These are phyloP conservation scores for Perca schrenkii DNA, from an alignment of 2,113 vertebrate genomes.

Conservation along the genomic window DNA sequence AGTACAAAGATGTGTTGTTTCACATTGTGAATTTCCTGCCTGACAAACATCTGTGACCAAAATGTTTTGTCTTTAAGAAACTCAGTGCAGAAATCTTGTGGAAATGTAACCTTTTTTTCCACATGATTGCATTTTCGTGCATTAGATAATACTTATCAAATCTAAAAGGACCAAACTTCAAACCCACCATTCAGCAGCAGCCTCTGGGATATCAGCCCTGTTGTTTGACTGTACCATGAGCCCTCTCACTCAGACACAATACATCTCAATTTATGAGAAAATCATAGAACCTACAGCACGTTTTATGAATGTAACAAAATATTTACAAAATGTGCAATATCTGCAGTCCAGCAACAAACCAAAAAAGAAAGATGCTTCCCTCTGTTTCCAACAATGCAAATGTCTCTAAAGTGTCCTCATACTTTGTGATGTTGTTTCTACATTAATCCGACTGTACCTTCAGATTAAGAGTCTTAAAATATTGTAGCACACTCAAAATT, in stretches of 20 bases:
- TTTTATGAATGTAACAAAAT: constrained; percentile 63
- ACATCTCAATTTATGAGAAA: neutral
- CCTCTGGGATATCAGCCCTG: neutral
- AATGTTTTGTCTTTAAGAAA: constrained; percentile 4
- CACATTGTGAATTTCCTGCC: neutral
- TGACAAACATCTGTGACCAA: neutral
- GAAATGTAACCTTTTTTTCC: neutral
- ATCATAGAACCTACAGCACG: neutral
- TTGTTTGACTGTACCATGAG: neutral
- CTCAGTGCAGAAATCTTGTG: neutral
- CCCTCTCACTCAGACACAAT: neutral
- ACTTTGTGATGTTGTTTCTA: constrained; percentile 32
- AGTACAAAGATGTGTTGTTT: neutral
- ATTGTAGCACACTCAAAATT: constrained; percentile 68
- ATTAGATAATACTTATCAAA: neutral
- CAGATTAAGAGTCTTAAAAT: constrained; percentile 17
- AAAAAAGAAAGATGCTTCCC: constrained; percentile 36
- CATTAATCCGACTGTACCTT: constrained; percentile 14
- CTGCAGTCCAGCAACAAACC: constrained; percentile 48
- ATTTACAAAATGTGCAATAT: constrained; percentile 41
- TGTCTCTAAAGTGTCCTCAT: constrained; percentile 41
- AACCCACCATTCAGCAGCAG: constrained; percentile 1
- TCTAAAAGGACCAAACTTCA: constrained; percentile 32
- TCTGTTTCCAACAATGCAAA: constrained; percentile 50
- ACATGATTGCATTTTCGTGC: neutral